Evolutionary conservation across 2,113 vertebrate species (phyloP), one percentile per base, ranked within the genome.

Genomic region (Aphyosemion australe): DNA sequence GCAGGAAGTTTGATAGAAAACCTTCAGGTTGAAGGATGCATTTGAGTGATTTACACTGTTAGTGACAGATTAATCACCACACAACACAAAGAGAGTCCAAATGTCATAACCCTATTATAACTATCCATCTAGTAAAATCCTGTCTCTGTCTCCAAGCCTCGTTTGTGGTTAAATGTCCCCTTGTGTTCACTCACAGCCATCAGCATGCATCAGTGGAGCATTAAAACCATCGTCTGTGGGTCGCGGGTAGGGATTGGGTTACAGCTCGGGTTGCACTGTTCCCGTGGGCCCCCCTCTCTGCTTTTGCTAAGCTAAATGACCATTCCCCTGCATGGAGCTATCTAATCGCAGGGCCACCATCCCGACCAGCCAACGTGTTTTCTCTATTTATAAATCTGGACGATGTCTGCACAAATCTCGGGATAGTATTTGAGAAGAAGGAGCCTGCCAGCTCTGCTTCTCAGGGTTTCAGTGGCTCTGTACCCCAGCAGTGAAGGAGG

Each of bases 381-480:
- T 52, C 55, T 71, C 34, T 89, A 74, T 93, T 91, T 89, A 76
- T 91, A 77, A 91, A 86, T 87, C 84, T 84, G 80, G 73, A 76
- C 75, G 60, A 66, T 80, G 83, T 87, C 88, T 87, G 83, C 78
- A 84, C 79, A 88, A 76, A 60, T 81, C 87, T 77, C 82, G 73
- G 81, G 42, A 69, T 82, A 84, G 57, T 79, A 90, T 89, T 84
- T 80, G 67, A 76, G 43, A 5, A 76, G 50, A 63, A 57, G 58
- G 5, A 26, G 26, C 26, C 26, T 26, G 26, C 61, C 20, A 69
- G 50, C 47, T 63, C 76, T 55, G 72, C 72, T 75, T 49, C 80
- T 80, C 42, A 61, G 50, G 78, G 70, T 84, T n/a, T 51, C 48
- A 1, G 5, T n/a, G 48, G 66, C 84, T 13, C 58, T 79, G 57